phyloP scores from a whole-genome alignment of 2,797 vertebrate species.

The Pteronotus mesoamericanus region DNA sequence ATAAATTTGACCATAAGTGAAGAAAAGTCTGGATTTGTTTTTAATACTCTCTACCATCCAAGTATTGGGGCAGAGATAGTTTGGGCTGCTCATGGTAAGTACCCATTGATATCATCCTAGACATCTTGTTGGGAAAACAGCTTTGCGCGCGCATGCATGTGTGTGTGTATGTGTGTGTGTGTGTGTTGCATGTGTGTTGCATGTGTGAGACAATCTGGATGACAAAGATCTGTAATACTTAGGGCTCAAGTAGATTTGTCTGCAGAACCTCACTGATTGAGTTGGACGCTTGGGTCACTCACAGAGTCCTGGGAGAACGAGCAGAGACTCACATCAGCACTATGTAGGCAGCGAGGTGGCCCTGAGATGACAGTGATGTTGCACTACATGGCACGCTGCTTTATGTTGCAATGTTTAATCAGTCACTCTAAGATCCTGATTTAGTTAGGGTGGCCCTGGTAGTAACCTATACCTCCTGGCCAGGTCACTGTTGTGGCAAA shows the following conservation, averaged over 20 bases:
- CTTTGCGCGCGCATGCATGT: background rate
- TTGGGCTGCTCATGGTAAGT: accelerated
- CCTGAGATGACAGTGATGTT: accelerated
- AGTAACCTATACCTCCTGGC: background rate
- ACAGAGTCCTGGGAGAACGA: background rate
- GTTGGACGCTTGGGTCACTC: background rate
- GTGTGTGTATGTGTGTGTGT: background rate
- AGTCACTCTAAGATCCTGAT: background rate
- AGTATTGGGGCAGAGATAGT: background rate
- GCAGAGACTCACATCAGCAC: background rate
- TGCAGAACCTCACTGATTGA: background rate
- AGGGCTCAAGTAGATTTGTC: background rate
- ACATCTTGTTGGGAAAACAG: background rate
- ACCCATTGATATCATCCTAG: accelerated
- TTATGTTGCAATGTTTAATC: background rate
- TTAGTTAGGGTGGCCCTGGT: background rate
- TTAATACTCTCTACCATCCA: background rate
- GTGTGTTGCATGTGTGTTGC: background rate
- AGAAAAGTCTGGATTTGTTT: background rate
- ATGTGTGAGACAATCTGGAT: background rate
- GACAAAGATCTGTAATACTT: background rate
- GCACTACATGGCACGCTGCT: accelerated
- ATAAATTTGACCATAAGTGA: background rate
- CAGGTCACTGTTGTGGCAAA: background rate
- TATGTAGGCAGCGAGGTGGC: background rate